phyloP scores from a whole-genome alignment of 2,888 invertebrate genomes.

The Lycaena phlaeas region DNA sequence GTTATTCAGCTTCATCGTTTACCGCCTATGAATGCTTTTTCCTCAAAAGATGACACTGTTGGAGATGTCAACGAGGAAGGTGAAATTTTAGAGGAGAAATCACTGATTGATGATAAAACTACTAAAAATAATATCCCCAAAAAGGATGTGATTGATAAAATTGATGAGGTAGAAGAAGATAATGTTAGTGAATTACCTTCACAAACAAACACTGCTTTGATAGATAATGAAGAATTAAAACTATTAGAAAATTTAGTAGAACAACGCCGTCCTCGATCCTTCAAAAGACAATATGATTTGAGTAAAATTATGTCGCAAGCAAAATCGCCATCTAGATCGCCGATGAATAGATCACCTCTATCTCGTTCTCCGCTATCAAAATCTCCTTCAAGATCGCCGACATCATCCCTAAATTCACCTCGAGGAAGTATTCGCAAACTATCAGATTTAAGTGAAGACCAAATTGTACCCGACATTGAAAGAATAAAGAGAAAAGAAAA shows the following conservation, averaged over 20 bases:
- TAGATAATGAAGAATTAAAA: constrained; percentile 73
- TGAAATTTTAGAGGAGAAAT: constrained; percentile 74
- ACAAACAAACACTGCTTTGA: constrained; percentile 58
- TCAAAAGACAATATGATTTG: constrained; percentile 60
- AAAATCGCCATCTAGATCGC: constrained; percentile 59
- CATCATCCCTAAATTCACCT: constrained; percentile 67
- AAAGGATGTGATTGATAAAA: constrained; percentile 53
- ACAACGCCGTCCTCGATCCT: constrained; percentile 62
- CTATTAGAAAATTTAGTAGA: constrained; percentile 69
- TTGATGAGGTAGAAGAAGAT: constrained; percentile 72
- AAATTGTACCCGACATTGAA: constrained; percentile 65
- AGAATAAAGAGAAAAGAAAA: constrained; percentile 64
- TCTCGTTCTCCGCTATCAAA: constrained; percentile 65
- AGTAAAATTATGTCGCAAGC: constrained; percentile 51
- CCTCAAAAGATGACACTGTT: constrained; percentile 90
- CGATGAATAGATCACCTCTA: constrained; percentile 55
- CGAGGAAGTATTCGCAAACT: constrained; percentile 65
- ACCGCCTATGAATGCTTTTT: constrained; percentile 88
- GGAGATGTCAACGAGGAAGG: constrained; percentile 81
- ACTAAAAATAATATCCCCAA: constrained; percentile 28
- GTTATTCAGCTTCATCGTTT: constrained; percentile 85
- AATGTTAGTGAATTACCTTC: constrained; percentile 39
- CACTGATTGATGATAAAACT: constrained; percentile 54
- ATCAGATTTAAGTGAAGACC: constrained; percentile 66
- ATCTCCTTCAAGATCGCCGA: constrained; percentile 65